Evolutionary conservation across 1,140 invertebrate species (phyloP), one percentile per base, ranked within the genome.

Genomic region (Papilio machaon): DNA sequence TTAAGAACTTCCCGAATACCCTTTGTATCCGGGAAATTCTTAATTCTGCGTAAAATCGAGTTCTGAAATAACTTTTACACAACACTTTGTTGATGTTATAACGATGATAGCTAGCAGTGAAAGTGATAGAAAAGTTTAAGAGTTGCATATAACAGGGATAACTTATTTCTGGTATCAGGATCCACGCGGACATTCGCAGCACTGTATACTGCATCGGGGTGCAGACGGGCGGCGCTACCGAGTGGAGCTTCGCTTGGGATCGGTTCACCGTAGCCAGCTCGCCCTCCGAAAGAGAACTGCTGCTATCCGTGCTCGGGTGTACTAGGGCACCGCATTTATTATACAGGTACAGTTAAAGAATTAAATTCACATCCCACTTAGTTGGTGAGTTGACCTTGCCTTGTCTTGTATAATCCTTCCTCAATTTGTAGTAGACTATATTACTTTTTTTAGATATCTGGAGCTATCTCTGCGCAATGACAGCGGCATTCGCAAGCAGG

Each of bases 121-220:
- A 6, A 43, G 7, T 43, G 2, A 4, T 43, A 7, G 38, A 43
- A 43, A 43, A 43, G 38, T 43, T 43, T 43, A 43, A 43, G 38
- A 52, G 49, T 52, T 13, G 10, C 10, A 52, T 52, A 52, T 15
- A 52, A 52, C 6, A 6, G 15, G 3, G 1, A 13, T 11, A 17
- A 54, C 17, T 86, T 79, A 19, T 47, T 19, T 80, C 23, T 83
- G 15, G 64, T 83, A 89, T 35, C 85, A 97, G 97, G 52, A 98
- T 99, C 81, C 96, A 97, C 7, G 96, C 97, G 6, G 98, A 98
- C 89, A 90, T 98, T 17, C 96, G 98, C 67, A 95, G 95, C 19
- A 96, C 97, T 0, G 97, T 98, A 7, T 98, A 98, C 89, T 99
- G 98, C 86, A 97, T 97, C 1, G 98, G 97, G 0, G 97, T 99